A percentile compares a stretch with the other conserved stretches of the same genome.
Conservation (phyloP, 2,888 invertebrate genomes). For the Clitarchus hookeri region DNA sequence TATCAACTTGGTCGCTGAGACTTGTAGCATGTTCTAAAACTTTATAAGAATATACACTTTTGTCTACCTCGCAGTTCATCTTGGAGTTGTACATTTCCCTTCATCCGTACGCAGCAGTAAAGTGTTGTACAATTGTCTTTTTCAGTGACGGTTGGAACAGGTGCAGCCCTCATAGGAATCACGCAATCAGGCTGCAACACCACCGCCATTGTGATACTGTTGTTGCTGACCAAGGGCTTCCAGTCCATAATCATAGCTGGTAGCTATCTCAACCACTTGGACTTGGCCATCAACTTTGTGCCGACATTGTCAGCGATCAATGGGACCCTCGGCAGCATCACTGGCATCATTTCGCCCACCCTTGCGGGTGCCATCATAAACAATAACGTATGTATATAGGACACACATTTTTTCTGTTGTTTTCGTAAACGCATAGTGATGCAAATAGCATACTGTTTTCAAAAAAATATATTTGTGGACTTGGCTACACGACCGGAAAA, state of each 20-base stretch:
- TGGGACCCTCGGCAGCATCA: neutral
- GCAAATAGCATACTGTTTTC: no score
- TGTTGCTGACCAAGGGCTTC: conserved; percentile 23
- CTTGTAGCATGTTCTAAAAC: no score
- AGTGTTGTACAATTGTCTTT: neutral
- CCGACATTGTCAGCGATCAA: conserved; percentile 4
- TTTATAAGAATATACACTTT: no score
- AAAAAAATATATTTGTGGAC: no score
- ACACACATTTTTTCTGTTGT: no score
- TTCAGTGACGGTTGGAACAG: conserved; percentile 19
- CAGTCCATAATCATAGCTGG: neutral
- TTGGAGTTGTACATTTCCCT: no score
- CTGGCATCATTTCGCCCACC: neutral
- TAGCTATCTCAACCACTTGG: conserved; percentile 18
- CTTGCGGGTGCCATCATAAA: neutral
- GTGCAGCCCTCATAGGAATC: neutral
- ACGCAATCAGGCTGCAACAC: conserved; percentile 30
- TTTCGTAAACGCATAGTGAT: no score
- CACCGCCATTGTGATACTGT: conserved; percentile 25
- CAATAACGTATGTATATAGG: neutral
- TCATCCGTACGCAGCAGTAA: no score
- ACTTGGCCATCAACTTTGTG: conserved; percentile 24
- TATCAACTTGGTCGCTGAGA: no score
- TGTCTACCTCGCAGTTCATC: no score
- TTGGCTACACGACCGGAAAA: no score